Conservation (phyloP, 2,888 invertebrate species). For the Dugesia japonica region DNA sequence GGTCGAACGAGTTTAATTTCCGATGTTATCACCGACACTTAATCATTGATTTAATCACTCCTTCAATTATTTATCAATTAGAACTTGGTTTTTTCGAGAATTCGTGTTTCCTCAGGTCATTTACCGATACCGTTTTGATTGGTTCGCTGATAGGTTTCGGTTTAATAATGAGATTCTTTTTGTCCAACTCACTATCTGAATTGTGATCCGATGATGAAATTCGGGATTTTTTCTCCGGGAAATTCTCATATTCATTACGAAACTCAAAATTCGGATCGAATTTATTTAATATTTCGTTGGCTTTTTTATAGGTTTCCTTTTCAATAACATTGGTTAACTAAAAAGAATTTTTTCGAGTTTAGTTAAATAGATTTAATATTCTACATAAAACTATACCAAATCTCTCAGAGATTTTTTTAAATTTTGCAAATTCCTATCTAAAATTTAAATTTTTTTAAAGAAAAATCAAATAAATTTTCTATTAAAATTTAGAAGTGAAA, state of each 20-base stretch:
- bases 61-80: background rate
- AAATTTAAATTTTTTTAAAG: slow-evolving; percentile 59
- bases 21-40: background rate
- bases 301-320: slow-evolving; percentile 82
- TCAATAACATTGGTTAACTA: slow-evolving; percentile 79
- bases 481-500: too few species aligned
- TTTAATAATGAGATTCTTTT: background rate
- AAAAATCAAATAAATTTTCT: too few species aligned
- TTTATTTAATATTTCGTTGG: slow-evolving; percentile 70
- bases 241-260: background rate
- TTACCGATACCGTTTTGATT: background rate
- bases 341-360: background rate
- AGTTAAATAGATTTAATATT: slow-evolving; percentile 13
- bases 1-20: slow-evolving; percentile 54
- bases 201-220: background rate
- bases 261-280: slow-evolving; percentile 55
- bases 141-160: background rate
- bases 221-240: background rate
- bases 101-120: background rate
- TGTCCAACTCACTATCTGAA: slow-evolving; percentile 1
- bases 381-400: background rate
- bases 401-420: slow-evolving; percentile 20
- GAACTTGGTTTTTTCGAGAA: background rate
- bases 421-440: slow-evolving; percentile 57
- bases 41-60: background rate